Conservation (phyloP, 1,140 invertebrate genomes). For the Brevipalpus yothersi region DNA sequence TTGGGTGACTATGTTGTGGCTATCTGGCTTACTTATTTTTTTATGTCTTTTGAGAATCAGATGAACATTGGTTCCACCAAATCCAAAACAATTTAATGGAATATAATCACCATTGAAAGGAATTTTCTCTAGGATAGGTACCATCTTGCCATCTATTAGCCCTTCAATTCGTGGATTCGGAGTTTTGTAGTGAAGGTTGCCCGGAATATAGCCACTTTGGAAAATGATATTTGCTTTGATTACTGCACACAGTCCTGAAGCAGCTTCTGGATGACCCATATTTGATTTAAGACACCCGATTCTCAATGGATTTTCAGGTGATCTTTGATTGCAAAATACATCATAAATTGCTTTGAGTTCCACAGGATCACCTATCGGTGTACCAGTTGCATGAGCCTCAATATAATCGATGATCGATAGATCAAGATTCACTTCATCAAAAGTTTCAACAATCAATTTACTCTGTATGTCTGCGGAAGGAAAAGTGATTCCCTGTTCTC, state of each 20-base stretch:
- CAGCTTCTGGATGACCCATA: constrained; percentile 70
- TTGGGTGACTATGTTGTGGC: background rate
- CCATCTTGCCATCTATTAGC: constrained; percentile 44
- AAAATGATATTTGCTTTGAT: constrained; percentile 25
- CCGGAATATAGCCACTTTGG: constrained; percentile 23
- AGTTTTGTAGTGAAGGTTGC: constrained; percentile 26
- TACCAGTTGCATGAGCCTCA: constrained; percentile 78
- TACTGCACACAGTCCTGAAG: constrained; percentile 39
- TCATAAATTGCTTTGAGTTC: too few species aligned
- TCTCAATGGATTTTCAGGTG: constrained; percentile 33
- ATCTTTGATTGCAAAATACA: constrained; percentile 31
- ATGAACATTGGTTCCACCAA: constrained; percentile 93
- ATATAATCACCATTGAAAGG: constrained; percentile 52
- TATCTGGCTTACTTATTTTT: background rate
- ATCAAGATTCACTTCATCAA: constrained; percentile 47
- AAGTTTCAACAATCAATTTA: constrained; percentile 34
- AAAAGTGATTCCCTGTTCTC: constrained; percentile 45
- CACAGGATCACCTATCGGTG: constrained; percentile 77
- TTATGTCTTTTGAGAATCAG: constrained; percentile 34
- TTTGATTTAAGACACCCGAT: constrained; percentile 83
- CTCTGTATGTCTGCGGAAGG: constrained; percentile 14
- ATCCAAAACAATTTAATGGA: constrained; percentile 84
- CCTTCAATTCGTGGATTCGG: constrained; percentile 27
- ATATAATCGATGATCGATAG: constrained; percentile 55
- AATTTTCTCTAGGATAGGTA: constrained; percentile 24